Conservation (phyloP, 2,888 invertebrate genomes). For the Agrochola macilenta region DNA sequence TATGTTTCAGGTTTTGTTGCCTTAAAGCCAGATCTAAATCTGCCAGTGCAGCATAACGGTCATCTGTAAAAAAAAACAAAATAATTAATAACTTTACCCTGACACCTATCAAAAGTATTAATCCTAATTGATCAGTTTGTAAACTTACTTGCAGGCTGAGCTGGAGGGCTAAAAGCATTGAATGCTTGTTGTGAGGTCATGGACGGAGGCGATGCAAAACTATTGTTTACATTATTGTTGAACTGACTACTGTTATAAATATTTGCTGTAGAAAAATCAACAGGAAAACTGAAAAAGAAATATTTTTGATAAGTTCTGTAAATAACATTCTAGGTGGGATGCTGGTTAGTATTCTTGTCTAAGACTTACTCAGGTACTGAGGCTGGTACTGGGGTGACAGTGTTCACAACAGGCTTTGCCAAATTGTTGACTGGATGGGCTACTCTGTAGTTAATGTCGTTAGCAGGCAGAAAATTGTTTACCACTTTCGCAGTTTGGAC, state of each 20-base stretch:
- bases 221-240: constrained; percentile 82
- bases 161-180: constrained; percentile 79
- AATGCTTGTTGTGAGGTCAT: constrained; percentile 82
- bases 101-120: not conserved
- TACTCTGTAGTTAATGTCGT: constrained; percentile 80
- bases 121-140: constrained; percentile 5
- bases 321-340: not conserved
- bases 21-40: constrained; percentile 96
- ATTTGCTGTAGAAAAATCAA: constrained; percentile 93
- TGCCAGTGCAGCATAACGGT: constrained; percentile 98
- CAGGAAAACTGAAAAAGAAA: constrained; percentile 90
- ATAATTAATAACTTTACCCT: not conserved
- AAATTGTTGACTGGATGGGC: constrained; percentile 82
- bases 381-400: constrained; percentile 67
- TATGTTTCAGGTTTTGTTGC: constrained; percentile 89
- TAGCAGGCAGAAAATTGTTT: constrained; percentile 76
- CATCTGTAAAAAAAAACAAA: constrained; percentile 90
- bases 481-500: constrained; percentile 80
- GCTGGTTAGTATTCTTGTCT: not conserved
- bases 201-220: constrained; percentile 80
- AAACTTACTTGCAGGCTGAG: constrained; percentile 80
- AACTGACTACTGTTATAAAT: constrained; percentile 92
- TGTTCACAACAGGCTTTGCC: constrained; percentile 75
- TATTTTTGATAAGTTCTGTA: constrained; percentile 1
- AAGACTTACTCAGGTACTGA: constrained; percentile 86